phyloP scores from a whole-genome alignment of 2,888 invertebrate genomes.

The Trimorus sp. region DNA sequence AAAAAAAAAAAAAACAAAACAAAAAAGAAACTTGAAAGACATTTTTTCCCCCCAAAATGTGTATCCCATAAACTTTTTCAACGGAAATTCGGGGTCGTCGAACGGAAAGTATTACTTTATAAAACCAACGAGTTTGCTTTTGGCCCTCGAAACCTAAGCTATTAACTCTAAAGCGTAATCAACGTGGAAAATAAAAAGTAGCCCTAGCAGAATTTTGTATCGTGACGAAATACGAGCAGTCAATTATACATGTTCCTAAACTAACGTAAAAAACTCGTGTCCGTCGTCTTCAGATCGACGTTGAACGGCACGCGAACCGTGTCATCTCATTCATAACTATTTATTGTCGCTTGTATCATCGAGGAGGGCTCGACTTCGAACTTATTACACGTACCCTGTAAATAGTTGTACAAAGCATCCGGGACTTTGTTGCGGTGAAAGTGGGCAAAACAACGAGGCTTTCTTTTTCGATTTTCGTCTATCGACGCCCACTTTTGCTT shows the following conservation, averaged over 20 bases:
- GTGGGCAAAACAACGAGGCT: slow-evolving; percentile 6
- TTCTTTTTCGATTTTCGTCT: no score
- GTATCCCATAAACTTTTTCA: no score
- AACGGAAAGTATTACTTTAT: no score
- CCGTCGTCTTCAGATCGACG: no score
- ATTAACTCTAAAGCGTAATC: not conserved
- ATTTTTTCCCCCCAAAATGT: no score
- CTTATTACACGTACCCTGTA: slow-evolving; percentile 71
- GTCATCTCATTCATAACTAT: slow-evolving; percentile 42
- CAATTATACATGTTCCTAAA: slow-evolving; percentile 33
- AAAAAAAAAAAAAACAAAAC: no score
- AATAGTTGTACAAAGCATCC: slow-evolving; percentile 74
- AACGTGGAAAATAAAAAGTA: not conserved
- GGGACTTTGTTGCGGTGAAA: slow-evolving; percentile 45
- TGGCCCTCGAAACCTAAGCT: not conserved
- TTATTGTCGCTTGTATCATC: slow-evolving; percentile 34
- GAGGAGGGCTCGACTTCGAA: slow-evolving; percentile 12
- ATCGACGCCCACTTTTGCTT: not conserved
- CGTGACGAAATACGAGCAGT: slow-evolving; percentile 9
- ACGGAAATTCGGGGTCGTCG: no score
- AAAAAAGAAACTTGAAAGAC: no score
- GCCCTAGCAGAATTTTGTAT: not conserved
- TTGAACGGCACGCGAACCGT: no score
- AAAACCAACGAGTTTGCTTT: no score
- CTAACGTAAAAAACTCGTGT: slow-evolving; percentile 1